A percentile compares a stretch with the other conserved stretches of the same genome.
Evolutionary conservation across 2,888 invertebrate genomes (phyloP).

Genomic region (Philereme transversata): DNA sequence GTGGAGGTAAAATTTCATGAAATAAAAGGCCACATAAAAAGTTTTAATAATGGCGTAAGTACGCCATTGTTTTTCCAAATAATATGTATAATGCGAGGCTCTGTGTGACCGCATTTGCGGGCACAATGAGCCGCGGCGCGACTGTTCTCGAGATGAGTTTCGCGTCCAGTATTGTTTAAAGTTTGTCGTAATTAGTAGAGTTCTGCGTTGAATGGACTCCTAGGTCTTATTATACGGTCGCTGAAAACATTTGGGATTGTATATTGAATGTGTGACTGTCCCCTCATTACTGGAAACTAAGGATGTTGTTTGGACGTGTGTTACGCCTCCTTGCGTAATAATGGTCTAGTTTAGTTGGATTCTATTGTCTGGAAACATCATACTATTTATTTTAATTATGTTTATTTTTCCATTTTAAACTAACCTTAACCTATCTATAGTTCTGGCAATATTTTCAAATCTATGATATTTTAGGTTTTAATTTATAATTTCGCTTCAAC

Average conservation of each 20-base stretch:
- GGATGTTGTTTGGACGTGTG: constrained; percentile 26
- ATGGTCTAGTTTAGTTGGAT: constrained; percentile 13
- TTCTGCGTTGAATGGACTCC: constrained; percentile 76
- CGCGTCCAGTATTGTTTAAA: constrained; percentile 82
- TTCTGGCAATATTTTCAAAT: too few relatives aligned
- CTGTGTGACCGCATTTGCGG: constrained; percentile 79
- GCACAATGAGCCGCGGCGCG: constrained; percentile 74
- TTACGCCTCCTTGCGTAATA: constrained; percentile 16
- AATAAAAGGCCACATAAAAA: constrained; percentile 67
- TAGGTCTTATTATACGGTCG: constrained; percentile 70
- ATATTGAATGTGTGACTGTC: constrained; percentile 38
- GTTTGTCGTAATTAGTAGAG: constrained; percentile 83
- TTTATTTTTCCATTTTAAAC: too few relatives aligned
- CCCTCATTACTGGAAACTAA: constrained; percentile 31
- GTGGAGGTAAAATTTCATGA: constrained; percentile 16
- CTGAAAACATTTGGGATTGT: constrained; percentile 46
- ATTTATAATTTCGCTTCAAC: too few relatives aligned
- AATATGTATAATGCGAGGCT: constrained; percentile 78
- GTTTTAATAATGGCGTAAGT: constrained; percentile 75
- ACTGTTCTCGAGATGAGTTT: constrained; percentile 80
- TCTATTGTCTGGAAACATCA: constrained; percentile 2
- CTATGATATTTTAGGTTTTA: too few relatives aligned
- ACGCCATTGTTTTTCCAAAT: constrained; percentile 79
- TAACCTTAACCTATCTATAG: too few relatives aligned
- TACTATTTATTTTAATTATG: too few relatives aligned